These are phyloP conservation scores for Phortica magna DNA, from an alignment of 2,888 invertebrate genomes.

Conservation along the genomic window DNA sequence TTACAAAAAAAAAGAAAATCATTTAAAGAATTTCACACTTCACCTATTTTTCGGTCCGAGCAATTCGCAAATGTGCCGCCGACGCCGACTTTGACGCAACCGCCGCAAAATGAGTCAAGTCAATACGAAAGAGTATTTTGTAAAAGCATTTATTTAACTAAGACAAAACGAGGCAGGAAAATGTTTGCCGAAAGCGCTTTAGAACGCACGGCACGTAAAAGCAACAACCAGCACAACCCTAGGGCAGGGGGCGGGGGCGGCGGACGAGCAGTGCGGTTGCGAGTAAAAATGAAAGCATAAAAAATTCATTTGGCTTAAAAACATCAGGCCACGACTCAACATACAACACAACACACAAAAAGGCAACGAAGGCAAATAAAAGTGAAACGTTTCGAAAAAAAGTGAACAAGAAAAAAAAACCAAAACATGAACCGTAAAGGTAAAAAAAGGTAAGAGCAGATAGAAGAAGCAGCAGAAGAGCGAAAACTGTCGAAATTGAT, in stretches of 20 bases:
- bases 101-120: neutral
- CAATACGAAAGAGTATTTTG: neutral
- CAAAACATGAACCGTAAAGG: neutral
- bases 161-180: neutral
- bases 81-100: no score
- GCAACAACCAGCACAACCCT: conserved; percentile 42
- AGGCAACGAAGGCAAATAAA: conserved; percentile 34
- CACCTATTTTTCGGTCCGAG: neutral
- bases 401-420: neutral
- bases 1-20: no score
- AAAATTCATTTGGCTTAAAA: conserved; percentile 71
- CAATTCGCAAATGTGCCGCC: neutral
- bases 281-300: conserved; percentile 54
- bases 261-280: neutral
- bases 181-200: conserved; percentile 40
- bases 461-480: conserved; percentile 24
- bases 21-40: neutral
- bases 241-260: conserved; percentile 5
- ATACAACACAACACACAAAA: neutral
- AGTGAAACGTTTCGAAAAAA: conserved; percentile 1
- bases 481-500: conserved; percentile 59
- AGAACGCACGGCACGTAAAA: conserved; percentile 65
- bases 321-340: conserved; percentile 50
- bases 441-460: neutral
- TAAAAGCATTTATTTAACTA: neutral